Evolutionary conservation across 2,797 vertebrate species (phyloP).

Genomic region (Pipistrellus pipistrellus): DNA sequence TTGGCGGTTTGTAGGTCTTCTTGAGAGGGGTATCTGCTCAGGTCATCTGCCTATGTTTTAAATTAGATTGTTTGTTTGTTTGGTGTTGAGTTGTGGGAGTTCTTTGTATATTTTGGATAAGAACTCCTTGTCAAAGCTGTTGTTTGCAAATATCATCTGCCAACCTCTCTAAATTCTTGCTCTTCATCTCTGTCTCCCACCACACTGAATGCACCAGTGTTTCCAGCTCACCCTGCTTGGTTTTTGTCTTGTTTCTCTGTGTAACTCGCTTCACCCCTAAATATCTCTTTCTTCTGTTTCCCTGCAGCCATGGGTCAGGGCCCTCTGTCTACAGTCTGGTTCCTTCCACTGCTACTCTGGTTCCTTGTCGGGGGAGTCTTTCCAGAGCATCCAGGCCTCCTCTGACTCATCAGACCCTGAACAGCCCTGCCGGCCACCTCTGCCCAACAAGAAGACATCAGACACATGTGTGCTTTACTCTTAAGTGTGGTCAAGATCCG

Average conservation of each 20-base stretch:
- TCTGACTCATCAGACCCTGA: background rate
- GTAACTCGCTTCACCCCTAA: background rate
- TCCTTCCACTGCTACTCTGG: constrained; percentile 50
- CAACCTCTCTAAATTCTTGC: background rate
- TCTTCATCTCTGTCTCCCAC: background rate
- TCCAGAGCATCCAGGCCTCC: constrained; percentile 12
- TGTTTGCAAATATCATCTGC: background rate
- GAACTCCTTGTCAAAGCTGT: background rate
- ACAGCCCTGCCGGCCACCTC: background rate
- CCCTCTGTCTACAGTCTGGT: background rate
- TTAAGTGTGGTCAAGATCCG: background rate
- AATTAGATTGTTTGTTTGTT: background rate
- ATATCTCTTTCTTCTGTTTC: background rate
- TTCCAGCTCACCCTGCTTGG: background rate
- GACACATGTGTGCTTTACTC: background rate
- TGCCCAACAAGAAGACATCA: background rate
- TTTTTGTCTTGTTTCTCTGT: background rate
- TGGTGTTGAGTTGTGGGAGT: background rate
- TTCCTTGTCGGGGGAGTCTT: background rate
- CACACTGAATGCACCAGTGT: background rate
- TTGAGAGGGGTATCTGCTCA: background rate
- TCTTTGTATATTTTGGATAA: background rate
- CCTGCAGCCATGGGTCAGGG: constrained; percentile 31
- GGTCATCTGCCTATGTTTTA: background rate
- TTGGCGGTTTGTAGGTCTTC: background rate